Conservation (phyloP, 2,797 vertebrate genomes). For the Cryptoprocta ferox region DNA sequence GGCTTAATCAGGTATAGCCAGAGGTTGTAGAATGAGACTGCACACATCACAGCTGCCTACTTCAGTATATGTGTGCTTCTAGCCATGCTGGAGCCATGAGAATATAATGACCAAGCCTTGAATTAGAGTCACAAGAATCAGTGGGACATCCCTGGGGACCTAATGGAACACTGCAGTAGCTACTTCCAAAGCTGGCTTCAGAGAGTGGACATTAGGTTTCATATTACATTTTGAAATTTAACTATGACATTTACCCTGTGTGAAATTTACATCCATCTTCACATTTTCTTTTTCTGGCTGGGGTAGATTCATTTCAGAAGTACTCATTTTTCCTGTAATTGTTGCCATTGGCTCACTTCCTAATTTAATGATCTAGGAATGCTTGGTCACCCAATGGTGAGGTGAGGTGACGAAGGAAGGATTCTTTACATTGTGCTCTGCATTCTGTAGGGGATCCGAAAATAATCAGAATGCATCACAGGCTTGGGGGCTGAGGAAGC, state of each 20-base stretch:
- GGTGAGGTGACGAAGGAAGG: not conserved
- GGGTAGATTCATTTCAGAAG: constrained; percentile 14
- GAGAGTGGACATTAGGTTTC: not conserved
- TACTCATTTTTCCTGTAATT: not conserved
- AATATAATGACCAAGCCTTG: not conserved
- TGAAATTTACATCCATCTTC: constrained; percentile 39
- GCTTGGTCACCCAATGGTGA: not conserved
- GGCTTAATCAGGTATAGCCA: not conserved
- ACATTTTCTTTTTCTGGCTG: not conserved
- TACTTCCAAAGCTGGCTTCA: not conserved
- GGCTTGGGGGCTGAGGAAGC: not conserved
- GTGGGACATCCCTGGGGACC: not conserved
- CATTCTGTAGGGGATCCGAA: not conserved
- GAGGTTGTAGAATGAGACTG: not conserved
- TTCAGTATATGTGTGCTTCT: not conserved
- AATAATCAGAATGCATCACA: not conserved
- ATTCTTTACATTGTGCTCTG: not conserved
- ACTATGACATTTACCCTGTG: not conserved
- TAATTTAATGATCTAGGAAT: not conserved
- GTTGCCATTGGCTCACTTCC: constrained; percentile 17
- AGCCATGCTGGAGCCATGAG: not conserved
- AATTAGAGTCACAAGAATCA: not conserved
- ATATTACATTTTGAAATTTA: constrained; percentile 19
- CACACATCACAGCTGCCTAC: not conserved
- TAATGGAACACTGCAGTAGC: not conserved